A percentile compares a stretch with the other conserved stretches of the same genome.
Evolutionary conservation across 2,113 vertebrate species (phyloP).

Genomic region (Glareola pratincola): DNA sequence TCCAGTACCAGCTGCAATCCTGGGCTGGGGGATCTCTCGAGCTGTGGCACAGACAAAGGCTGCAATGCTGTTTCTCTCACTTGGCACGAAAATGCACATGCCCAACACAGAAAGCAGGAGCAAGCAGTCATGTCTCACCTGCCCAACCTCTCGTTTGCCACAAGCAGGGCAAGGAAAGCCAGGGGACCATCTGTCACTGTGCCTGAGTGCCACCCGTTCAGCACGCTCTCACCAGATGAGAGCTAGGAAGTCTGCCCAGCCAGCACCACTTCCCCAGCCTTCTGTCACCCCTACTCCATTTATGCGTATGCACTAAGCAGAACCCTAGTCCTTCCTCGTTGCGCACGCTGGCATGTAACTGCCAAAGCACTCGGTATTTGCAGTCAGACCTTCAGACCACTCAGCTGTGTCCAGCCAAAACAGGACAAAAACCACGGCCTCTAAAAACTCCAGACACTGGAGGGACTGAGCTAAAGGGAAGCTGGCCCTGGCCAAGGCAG

Average conservation of each 20-base stretch:
- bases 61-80: background rate
- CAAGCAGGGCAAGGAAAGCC: background rate
- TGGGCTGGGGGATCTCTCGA: too few species aligned
- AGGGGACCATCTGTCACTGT: background rate
- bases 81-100: background rate
- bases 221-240: background rate
- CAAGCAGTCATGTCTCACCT: background rate
- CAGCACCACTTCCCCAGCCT: background rate
- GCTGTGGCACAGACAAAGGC: too few species aligned
- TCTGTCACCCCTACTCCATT: background rate
- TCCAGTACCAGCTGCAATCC: too few species aligned
- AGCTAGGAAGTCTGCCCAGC: background rate
- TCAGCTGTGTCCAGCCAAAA: background rate
- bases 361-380: background rate
- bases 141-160: background rate
- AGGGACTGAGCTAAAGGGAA: background rate
- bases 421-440: background rate
- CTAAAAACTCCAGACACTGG: background rate
- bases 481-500: background rate
- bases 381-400: background rate
- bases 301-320: background rate
- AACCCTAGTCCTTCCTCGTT: background rate
- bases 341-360: fast-evolving
- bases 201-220: background rate
- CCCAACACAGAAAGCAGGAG: background rate